Conservation (phyloP, 2,888 invertebrate genomes). For the Apotomis capreana region DNA sequence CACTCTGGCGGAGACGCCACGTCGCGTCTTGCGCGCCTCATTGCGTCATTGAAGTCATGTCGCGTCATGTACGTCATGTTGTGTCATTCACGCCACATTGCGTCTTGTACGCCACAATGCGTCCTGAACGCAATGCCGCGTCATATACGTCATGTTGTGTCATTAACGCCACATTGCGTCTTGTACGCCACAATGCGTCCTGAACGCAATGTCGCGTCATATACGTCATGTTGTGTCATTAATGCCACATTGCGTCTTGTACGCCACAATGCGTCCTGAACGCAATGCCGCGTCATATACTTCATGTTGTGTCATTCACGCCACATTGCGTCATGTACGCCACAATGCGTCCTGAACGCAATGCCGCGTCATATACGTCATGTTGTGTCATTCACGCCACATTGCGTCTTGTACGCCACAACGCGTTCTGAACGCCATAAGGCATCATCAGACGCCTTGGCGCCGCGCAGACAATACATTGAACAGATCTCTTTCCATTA, state of each 20-base stretch:
- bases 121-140: no score
- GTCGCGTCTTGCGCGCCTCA: no score
- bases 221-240: background rate
- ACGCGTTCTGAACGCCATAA: background rate
- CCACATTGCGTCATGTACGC: background rate
- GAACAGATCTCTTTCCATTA: constrained; percentile 67
- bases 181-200: no score
- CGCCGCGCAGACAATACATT: constrained; percentile 44
- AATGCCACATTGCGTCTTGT: background rate
- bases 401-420: background rate
- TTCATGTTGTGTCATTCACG: background rate
- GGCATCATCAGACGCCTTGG: background rate
- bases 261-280: no score
- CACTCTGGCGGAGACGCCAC: background rate
- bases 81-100: no score
- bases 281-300: constrained; percentile 2
- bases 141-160: no score
- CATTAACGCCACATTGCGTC: no score
- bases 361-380: constrained; percentile 1
- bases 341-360: background rate
- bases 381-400: background rate
- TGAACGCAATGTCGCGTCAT: no score
- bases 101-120: no score
- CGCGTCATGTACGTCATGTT: no score
- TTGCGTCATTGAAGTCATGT: background rate